Evolutionary conservation across 2,888 invertebrate species (phyloP).

Genomic region (Nasonia oneida): DNA sequence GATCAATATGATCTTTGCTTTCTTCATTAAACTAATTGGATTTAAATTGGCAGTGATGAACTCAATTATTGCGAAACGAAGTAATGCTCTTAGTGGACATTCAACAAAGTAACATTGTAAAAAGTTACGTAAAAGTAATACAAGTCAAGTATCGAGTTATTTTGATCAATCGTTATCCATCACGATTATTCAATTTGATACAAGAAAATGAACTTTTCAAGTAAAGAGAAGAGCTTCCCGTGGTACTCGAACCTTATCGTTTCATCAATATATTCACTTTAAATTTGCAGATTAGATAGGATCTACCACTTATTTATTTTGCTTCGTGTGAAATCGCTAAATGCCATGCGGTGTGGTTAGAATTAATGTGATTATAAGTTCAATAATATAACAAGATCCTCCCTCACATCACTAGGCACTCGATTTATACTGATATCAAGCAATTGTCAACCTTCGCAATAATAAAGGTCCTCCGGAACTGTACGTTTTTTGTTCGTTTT

Average conservation of each 20-base stretch:
- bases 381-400: conserved; percentile 53
- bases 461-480: conserved; percentile 39
- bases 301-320: conserved; percentile 40
- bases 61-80: conserved; percentile 12
- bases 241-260: background rate
- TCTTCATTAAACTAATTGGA: background rate
- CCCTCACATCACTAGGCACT: conserved; percentile 48
- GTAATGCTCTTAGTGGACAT: conserved; percentile 2
- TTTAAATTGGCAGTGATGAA: conserved; percentile 44
- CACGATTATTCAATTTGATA: background rate
- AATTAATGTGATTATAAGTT: conserved; percentile 39
- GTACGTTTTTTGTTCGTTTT: conserved; percentile 26
- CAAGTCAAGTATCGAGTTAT: background rate
- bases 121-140: background rate
- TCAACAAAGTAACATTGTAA: background rate
- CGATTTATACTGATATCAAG: conserved; percentile 52
- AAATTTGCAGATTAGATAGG: conserved; percentile 30
- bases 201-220: background rate
- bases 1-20: conserved; percentile 11
- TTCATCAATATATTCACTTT: conserved; percentile 46
- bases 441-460: conserved; percentile 56
- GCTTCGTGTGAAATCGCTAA: conserved; percentile 20
- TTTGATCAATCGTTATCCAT: background rate
- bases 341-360: conserved; percentile 30
- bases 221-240: background rate